Evolutionary conservation across 2,888 invertebrate species (phyloP).

Genomic region (Oxycera nigricornis): DNA sequence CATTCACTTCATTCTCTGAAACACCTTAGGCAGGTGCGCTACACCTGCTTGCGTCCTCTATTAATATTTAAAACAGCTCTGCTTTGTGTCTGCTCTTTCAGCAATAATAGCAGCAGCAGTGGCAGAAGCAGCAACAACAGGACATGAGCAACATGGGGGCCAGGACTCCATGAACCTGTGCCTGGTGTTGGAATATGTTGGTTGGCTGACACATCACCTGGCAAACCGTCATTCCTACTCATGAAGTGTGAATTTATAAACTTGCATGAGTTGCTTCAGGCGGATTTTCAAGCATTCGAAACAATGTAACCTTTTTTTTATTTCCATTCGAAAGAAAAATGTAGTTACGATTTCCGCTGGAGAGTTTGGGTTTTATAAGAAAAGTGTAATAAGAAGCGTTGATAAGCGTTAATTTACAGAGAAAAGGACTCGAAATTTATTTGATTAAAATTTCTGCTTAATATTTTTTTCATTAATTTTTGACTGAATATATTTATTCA

Average conservation of each 20-base stretch:
- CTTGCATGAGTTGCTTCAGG: neutral
- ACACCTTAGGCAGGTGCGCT: neutral
- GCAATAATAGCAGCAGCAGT: neutral
- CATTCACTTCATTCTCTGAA: neutral
- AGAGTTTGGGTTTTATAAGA: neutral
- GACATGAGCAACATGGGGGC: neutral
- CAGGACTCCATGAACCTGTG: neutral
- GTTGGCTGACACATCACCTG: constrained; percentile 20
- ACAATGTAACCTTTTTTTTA: neutral
- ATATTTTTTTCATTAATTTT: too few species aligned
- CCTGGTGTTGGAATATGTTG: constrained; percentile 17
- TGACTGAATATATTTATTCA: too few species aligned
- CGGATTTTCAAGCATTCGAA: neutral
- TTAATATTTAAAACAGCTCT: constrained; percentile 35
- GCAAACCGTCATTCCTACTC: neutral
- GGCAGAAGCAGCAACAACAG: neutral
- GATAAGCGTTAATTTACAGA: too few species aligned
- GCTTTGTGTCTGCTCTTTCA: constrained; percentile 11
- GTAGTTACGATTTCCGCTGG: neutral
- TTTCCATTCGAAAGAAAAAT: neutral
- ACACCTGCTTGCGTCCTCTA: constrained; percentile 24
- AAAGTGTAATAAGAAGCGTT: too few species aligned
- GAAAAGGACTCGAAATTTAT: too few species aligned
- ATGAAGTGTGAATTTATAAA: constrained; percentile 32
- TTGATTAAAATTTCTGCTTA: too few species aligned